Evolutionary conservation across 1,140 invertebrate genomes (phyloP).

Genomic region (Magallana ariakensis): DNA sequence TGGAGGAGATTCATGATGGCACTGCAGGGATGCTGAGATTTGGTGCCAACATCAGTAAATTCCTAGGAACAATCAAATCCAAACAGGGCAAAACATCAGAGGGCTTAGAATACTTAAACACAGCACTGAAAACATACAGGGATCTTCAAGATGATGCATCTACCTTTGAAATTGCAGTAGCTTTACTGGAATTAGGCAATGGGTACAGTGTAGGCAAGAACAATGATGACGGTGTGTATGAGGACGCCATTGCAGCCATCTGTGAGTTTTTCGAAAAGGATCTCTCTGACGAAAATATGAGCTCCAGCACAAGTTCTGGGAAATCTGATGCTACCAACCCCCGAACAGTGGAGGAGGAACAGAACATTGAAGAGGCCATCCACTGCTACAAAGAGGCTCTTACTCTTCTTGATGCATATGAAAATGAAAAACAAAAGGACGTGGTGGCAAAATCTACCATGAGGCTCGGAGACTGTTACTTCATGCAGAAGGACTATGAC

Average conservation of each 20-base stretch:
- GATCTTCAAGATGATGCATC: slow-evolving; percentile 74
- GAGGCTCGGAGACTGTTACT: slow-evolving; percentile 76
- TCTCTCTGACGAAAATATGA: slow-evolving; percentile 66
- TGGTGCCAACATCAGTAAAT: slow-evolving; percentile 73
- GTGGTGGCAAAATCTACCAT: slow-evolving; percentile 72
- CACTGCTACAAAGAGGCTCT: slow-evolving; percentile 74
- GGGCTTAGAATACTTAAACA: slow-evolving; percentile 72
- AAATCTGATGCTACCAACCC: slow-evolving; percentile 60
- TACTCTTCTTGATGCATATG: slow-evolving; percentile 65
- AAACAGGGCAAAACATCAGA: slow-evolving; percentile 72
- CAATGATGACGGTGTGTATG: slow-evolving; percentile 73
- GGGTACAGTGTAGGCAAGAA: slow-evolving; percentile 72
- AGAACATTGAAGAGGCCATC: slow-evolving; percentile 72
- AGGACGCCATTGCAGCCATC: slow-evolving; percentile 72
- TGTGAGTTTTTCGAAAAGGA: slow-evolving; percentile 76
- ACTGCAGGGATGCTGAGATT: slow-evolving; percentile 72
- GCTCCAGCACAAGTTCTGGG: slow-evolving; percentile 61
- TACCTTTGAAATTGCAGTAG: slow-evolving; percentile 72
- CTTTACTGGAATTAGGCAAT: slow-evolving; percentile 76
- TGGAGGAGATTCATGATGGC: slow-evolving; percentile 74
- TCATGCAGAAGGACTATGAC: slow-evolving; percentile 75
- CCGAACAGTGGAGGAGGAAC: slow-evolving; percentile 62
- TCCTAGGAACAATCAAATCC: slow-evolving; percentile 73
- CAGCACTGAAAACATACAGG: slow-evolving; percentile 70
- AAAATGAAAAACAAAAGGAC: slow-evolving; percentile 70